A percentile compares a stretch with the other conserved stretches of the same genome.
Conservation (phyloP, 2,113 vertebrate species). For the Strix aluco region DNA sequence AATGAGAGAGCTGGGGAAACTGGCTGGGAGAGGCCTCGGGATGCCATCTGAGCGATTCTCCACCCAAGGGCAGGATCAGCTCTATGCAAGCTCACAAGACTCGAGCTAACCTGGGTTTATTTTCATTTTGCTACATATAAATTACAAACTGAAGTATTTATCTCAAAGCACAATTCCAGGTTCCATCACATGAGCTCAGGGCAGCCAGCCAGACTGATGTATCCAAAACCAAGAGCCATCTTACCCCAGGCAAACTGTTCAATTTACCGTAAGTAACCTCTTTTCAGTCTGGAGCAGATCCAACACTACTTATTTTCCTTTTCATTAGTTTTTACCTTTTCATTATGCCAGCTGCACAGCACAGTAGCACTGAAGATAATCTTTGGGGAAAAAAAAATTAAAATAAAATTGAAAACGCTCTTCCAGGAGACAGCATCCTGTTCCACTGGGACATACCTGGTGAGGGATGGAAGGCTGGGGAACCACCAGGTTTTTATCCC, state of each 20-base stretch:
- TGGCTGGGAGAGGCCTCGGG: accelerated
- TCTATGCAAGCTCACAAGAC: accelerated
- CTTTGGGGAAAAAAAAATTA: accelerated
- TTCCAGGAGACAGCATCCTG: accelerated
- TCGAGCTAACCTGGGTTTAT: neutral
- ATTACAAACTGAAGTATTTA: accelerated
- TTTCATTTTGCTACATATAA: accelerated
- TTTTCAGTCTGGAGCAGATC: neutral
- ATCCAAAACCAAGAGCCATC: neutral
- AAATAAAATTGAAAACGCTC: accelerated
- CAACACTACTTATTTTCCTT: neutral
- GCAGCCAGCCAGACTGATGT: neutral
- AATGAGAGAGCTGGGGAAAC: accelerated
- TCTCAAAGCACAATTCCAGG: accelerated
- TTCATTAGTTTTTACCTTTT: neutral
- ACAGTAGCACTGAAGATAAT: accelerated
- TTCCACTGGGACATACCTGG: neutral
- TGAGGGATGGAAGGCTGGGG: accelerated
- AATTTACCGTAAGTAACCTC: neutral
- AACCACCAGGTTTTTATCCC: neutral
- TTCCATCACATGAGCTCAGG: neutral
- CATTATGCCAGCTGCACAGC: neutral
- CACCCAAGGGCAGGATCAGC: neutral
- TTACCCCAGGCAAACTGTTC: neutral
- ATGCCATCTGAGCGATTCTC: accelerated